phyloP scores from a whole-genome alignment of 2,888 invertebrate genomes.

The Cephonodes hylas region DNA sequence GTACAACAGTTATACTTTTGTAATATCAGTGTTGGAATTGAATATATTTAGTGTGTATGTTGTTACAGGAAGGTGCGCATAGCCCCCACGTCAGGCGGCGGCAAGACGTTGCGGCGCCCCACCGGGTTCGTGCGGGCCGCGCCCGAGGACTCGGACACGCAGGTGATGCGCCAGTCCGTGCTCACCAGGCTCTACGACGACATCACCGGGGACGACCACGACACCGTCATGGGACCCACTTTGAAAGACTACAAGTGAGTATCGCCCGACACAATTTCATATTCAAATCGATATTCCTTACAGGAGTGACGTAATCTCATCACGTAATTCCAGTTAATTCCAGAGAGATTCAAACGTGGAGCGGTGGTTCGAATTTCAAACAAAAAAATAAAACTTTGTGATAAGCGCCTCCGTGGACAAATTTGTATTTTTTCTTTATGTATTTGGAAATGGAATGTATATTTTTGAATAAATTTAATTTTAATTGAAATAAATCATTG shows the following conservation, averaged over 20 bases:
- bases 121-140: slow-evolving; percentile 34
- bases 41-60: background rate
- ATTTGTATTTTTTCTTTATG: background rate
- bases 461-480: background rate
- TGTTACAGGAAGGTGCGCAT: slow-evolving; percentile 48
- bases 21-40: too few relatives aligned
- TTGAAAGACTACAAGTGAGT: slow-evolving; percentile 59
- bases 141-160: slow-evolving; percentile 30
- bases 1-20: too few relatives aligned
- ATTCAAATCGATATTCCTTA: too few relatives aligned
- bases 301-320: too few relatives aligned
- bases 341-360: background rate
- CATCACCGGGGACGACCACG: slow-evolving; percentile 21
- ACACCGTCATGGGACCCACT: slow-evolving; percentile 42
- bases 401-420: background rate
- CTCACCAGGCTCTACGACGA: slow-evolving; percentile 51
- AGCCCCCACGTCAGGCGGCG: slow-evolving; percentile 27
- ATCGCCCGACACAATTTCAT: background rate
- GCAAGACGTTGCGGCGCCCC: slow-evolving; percentile 30
- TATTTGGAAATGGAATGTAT: background rate
- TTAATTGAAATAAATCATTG: background rate
- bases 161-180: slow-evolving; percentile 39
- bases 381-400: background rate
- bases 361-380: background rate
- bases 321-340: background rate